These are phyloP conservation scores for Hybos culiciformis DNA, from an alignment of 2,888 invertebrate species.

Conservation along the genomic window DNA sequence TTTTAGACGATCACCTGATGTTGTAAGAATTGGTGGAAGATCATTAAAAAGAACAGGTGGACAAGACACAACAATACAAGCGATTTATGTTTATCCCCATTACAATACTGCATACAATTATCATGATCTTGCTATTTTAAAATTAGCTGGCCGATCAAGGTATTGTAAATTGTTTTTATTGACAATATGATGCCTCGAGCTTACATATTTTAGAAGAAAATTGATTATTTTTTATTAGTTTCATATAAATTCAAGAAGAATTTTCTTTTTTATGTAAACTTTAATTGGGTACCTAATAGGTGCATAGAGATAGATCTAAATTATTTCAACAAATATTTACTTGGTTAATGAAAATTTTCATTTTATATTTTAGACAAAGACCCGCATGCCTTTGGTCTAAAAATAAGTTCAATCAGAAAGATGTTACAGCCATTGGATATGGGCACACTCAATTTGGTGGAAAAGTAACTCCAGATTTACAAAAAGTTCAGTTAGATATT, in stretches of 20 bases:
- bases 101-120: slow-evolving; percentile 1
- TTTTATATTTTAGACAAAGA: not conserved
- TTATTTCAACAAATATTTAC: too few species aligned
- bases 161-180: too few species aligned
- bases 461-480: slow-evolving; percentile 1
- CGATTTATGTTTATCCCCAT: slow-evolving; percentile 4
- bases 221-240: too few species aligned
- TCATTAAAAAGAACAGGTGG: not conserved
- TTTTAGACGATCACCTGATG: not conserved
- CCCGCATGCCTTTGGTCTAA: not conserved
- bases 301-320: too few species aligned
- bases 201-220: not conserved
- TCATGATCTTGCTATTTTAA: slow-evolving; percentile 8
- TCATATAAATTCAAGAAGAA: too few species aligned
- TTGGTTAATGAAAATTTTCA: too few species aligned
- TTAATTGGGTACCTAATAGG: too few species aligned
- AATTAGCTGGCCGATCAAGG: not conserved
- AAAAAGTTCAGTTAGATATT: slow-evolving; percentile 2
- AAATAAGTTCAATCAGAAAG: not conserved
- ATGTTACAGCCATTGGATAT: slow-evolving; percentile 5
- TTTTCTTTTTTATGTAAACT: too few species aligned
- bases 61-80: not conserved
- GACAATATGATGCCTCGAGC: not conserved
- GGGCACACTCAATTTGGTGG: slow-evolving; percentile 6
- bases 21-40: slow-evolving; percentile 1